phyloP scores from a whole-genome alignment of 53 echinoderm and acorn worm genomes.

The Pentamera pediparva region DNA sequence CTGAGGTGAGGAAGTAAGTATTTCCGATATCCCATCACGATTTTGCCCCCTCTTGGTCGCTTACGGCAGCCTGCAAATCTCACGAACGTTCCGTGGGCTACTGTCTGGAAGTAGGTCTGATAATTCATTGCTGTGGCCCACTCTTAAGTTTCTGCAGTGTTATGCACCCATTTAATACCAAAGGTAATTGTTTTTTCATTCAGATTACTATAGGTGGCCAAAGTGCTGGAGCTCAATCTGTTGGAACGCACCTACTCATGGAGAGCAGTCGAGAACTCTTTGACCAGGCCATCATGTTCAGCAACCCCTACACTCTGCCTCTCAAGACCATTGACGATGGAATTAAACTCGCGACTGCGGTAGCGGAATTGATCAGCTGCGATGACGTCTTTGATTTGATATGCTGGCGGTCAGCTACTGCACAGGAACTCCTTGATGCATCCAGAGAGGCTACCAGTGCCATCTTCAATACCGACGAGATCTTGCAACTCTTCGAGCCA shows the following conservation, averaged over 20 bases:
- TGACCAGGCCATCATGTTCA: conserved; percentile 23
- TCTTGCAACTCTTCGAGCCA: conserved; percentile 16
- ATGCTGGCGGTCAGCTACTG: conserved; percentile 20
- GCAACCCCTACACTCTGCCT: conserved; percentile 31
- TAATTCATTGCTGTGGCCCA: no score
- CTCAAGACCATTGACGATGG: conserved; percentile 15
- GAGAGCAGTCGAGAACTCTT: conserved; percentile 24
- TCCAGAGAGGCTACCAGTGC: conserved; percentile 5
- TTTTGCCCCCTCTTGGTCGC: no score
- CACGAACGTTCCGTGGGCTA: no score
- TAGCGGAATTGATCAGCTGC: conserved; percentile 8
- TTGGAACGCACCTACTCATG: conserved; percentile 14
- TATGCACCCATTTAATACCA: no score
- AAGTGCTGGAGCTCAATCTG: conserved; percentile 31
- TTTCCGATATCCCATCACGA: no score
- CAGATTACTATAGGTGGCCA: conserved; percentile 33
- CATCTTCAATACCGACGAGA: conserved; percentile 10
- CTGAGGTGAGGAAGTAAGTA: no score
- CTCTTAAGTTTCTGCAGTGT: no score
- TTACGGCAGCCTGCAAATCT: no score
- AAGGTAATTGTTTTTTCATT: background rate
- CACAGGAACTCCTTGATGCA: conserved; percentile 4
- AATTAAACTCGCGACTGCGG: conserved; percentile 7
- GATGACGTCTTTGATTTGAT: conserved; percentile 1
- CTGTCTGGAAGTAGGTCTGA: no score